Percentiles rank a stretch among this genome's conserved stretches.
phyloP scores from a whole-genome alignment of 2,888 invertebrate species.

The Scaptomyza cyrtandrae region DNA sequence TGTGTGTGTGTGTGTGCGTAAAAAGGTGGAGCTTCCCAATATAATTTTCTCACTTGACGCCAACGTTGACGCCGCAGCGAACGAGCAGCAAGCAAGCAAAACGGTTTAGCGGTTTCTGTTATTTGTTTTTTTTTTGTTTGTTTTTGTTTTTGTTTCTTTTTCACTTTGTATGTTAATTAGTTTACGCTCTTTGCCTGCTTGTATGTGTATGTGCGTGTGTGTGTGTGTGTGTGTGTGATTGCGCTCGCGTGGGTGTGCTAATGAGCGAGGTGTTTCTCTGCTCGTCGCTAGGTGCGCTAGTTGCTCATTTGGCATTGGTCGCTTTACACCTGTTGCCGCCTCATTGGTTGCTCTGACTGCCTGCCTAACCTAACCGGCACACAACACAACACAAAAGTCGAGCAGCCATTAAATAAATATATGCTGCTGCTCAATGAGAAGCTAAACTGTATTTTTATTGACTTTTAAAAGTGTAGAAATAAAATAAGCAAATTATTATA shows the following conservation, averaged over 20 bases:
- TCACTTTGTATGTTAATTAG: slow-evolving; percentile 76
- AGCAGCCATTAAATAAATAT: slow-evolving; percentile 47
- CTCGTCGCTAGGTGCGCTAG: slow-evolving; percentile 59
- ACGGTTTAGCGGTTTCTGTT: slow-evolving; percentile 42
- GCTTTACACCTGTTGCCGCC: slow-evolving; percentile 69
- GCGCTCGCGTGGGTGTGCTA: slow-evolving; percentile 63
- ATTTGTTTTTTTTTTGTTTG: slow-evolving; percentile 37
- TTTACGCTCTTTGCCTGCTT: slow-evolving; percentile 52
- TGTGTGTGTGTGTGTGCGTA: slow-evolving; percentile 53
- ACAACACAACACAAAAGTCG: background rate
- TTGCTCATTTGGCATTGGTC: slow-evolving; percentile 62
- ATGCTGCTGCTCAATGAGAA: slow-evolving; percentile 3
- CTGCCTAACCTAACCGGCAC: slow-evolving; percentile 1
- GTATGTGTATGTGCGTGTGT: background rate
- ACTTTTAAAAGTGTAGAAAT: too few species aligned
- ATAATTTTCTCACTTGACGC: slow-evolving; percentile 72
- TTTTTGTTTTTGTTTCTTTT: slow-evolving; percentile 35
- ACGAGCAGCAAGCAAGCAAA: slow-evolving; percentile 39
- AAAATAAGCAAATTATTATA: too few species aligned
- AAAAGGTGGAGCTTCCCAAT: slow-evolving; percentile 76
- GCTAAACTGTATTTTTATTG: too few species aligned
- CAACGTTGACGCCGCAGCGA: slow-evolving; percentile 55
- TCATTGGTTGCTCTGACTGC: slow-evolving; percentile 55
- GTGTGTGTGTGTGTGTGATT: slow-evolving; percentile 21
- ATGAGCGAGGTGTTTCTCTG: slow-evolving; percentile 66